These are phyloP conservation scores for Cheiracanthium punctorium DNA, from an alignment of 2,888 invertebrate genomes.

Conservation along the genomic window DNA sequence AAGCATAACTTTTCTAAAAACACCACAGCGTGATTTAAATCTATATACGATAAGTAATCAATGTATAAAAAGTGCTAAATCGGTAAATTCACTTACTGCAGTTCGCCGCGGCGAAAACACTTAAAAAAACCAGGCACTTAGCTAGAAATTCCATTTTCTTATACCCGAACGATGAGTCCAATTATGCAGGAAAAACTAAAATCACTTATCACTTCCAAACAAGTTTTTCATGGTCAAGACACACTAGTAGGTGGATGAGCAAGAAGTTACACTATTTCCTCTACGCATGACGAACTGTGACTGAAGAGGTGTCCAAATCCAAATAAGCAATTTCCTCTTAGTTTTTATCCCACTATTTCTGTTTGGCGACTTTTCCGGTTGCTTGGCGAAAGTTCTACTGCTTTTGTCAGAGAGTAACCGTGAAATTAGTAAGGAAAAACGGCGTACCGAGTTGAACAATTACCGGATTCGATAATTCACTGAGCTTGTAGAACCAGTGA, in stretches of 20 bases:
- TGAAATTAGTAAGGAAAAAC: too few species aligned
- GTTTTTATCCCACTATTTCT: not conserved
- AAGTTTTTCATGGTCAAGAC: conserved; percentile 7
- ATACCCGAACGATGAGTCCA: too few species aligned
- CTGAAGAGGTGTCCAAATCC: too few species aligned
- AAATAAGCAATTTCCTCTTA: not conserved
- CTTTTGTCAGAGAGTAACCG: too few species aligned
- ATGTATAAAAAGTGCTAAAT: too few species aligned
- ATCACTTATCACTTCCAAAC: not conserved
- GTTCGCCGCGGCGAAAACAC: not conserved
- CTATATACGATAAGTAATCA: too few species aligned
- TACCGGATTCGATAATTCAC: too few species aligned
- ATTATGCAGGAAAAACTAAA: not conserved
- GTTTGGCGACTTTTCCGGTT: not conserved
- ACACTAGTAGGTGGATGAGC: not conserved
- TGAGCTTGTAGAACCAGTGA: too few species aligned
- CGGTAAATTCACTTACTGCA: not conserved
- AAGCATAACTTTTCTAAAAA: too few species aligned
- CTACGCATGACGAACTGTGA: not conserved
- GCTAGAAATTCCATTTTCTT: not conserved
- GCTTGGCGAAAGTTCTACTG: not conserved
- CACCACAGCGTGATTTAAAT: too few species aligned
- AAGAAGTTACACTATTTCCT: not conserved
- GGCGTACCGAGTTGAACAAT: too few species aligned
- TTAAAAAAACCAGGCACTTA: not conserved